Percentiles rank a stretch among this genome's conserved stretches.
phyloP scores from a whole-genome alignment of 2,888 invertebrate genomes.

The Anticlea derivata region DNA sequence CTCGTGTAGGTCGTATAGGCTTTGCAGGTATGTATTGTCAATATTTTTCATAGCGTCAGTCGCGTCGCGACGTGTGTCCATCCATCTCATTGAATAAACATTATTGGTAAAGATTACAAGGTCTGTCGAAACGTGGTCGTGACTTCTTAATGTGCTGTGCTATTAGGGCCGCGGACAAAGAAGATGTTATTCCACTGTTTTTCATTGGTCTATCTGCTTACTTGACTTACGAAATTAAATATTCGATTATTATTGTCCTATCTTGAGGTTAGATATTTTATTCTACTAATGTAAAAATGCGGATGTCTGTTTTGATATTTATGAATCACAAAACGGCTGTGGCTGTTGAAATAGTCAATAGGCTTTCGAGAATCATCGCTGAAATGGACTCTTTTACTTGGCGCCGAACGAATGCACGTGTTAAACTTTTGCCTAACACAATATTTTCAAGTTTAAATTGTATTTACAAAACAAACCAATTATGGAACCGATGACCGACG shows the following conservation, averaged over 20 bases:
- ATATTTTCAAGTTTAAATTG: slow-evolving; percentile 13
- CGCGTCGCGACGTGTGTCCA: slow-evolving; percentile 30
- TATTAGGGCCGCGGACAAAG: slow-evolving; percentile 5
- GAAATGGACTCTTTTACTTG: too few species aligned
- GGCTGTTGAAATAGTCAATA: too few species aligned
- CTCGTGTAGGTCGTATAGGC: slow-evolving; percentile 29
- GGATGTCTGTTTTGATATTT: too few species aligned
- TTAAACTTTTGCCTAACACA: neutral
- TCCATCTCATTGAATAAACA: slow-evolving; percentile 51
- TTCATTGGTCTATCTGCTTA: neutral
- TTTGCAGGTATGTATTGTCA: slow-evolving; percentile 33
- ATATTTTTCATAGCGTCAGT: slow-evolving; percentile 37
- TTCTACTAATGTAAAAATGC: too few species aligned
- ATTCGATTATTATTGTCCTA: neutral
- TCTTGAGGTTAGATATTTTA: neutral
- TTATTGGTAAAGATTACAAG: slow-evolving; percentile 29
- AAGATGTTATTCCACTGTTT: neutral
- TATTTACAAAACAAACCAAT: slow-evolving; percentile 19
- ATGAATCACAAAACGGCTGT: too few species aligned
- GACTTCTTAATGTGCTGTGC: slow-evolving; percentile 7
- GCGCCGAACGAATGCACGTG: too few species aligned
- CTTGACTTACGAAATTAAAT: too few species aligned
- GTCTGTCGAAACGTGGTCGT: slow-evolving; percentile 24
- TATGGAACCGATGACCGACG: neutral
- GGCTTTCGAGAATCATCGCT: too few species aligned